Base-by-base conservation (phyloP, 2,888 invertebrate genomes). In the Arctia plantaginis region DNA sequence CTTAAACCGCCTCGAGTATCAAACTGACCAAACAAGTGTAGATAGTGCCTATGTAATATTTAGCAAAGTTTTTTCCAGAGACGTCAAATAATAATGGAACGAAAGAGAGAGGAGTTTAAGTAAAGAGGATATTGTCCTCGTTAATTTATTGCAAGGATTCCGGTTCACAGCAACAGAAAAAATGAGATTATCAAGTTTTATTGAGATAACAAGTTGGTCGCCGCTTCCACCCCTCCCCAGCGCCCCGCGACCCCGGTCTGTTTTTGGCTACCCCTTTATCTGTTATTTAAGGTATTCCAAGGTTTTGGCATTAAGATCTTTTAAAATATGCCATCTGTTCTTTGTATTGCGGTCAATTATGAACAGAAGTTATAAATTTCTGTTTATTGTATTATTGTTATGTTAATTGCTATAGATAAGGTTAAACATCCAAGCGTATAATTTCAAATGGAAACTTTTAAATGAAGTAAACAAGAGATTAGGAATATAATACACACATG, bases 111-210 rank as follows among this genome's bases (percentile, higher is more conserved):
- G 69, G 18, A 55, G 30, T 30, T 76, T 41, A 70, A 64, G n/a
- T 27, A 62, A 30, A 69, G 30, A 66, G 66, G 64, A 64, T 55
- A 73, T 80, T 74, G 68, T 69, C 47, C 67, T 59, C 33, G 51
- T 65, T 74, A 70, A 74, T 76, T 76, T 76, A n/a, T 65, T 33
- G 55, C 71, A 66, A 71, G 72, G 69, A 72, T 72, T 71, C 69
- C 65, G 41, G 67, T 71, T 64, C 68, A 27, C 66, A 51, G n/a
- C 73, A 62, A 44, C 68, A 71, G 41, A 69, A 62, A n/a, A 66
- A 69, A 75, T 77, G 78, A 69, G 41, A 70, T 75, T 77, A 77
- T 69, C 68, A 67, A 75, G 73, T 77, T 82, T 59, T 64, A 77
- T 79, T 72, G 69, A 69, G 73, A 73, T 65, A 73, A 64, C 65